phyloP scores from a whole-genome alignment of 1,140 invertebrate species.

The Drosophila kohkoa region DNA sequence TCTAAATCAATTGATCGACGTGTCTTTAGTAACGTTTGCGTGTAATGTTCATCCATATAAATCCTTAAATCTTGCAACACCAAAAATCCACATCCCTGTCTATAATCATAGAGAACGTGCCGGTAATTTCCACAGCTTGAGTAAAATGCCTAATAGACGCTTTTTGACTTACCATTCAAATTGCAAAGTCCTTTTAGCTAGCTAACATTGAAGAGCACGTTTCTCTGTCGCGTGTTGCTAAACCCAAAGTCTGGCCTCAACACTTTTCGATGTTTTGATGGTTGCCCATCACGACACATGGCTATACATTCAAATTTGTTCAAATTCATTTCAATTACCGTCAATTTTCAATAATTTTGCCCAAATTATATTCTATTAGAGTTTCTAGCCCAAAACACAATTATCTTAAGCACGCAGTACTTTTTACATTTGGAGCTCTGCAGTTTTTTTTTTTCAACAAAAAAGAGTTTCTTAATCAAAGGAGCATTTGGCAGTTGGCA shows the following conservation, averaged over 20 bases:
- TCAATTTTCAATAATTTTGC: conserved; percentile 81
- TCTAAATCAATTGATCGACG: neutral
- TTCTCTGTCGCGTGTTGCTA: conserved; percentile 60
- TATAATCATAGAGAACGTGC: conserved; percentile 60
- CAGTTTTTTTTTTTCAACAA: neutral
- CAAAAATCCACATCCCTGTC: conserved; percentile 45
- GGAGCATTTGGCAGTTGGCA: too few species aligned
- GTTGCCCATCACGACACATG: conserved; percentile 65
- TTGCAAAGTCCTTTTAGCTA: conserved; percentile 41
- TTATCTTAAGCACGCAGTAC: conserved; percentile 32
- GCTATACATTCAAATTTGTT: conserved; percentile 76
- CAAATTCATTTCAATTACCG: conserved; percentile 81
- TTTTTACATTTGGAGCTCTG: neutral
- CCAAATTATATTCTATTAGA: conserved; percentile 78
- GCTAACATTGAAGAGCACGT: neutral
- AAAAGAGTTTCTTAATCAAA: conserved; percentile 1
- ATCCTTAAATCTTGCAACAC: conserved; percentile 8
- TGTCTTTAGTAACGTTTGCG: neutral
- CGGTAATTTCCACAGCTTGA: conserved; percentile 62
- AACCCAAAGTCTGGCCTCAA: conserved; percentile 44
- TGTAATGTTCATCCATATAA: neutral
- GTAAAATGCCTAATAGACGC: conserved; percentile 71
- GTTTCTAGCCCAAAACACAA: conserved; percentile 51
- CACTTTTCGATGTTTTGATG: conserved; percentile 73
- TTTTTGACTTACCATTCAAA: conserved; percentile 42